Percentiles rank a stretch among this genome's conserved stretches.
These are phyloP conservation scores for Bagarius yarrelli DNA, from an alignment of 2,113 vertebrate species.

Conservation along the genomic window DNA sequence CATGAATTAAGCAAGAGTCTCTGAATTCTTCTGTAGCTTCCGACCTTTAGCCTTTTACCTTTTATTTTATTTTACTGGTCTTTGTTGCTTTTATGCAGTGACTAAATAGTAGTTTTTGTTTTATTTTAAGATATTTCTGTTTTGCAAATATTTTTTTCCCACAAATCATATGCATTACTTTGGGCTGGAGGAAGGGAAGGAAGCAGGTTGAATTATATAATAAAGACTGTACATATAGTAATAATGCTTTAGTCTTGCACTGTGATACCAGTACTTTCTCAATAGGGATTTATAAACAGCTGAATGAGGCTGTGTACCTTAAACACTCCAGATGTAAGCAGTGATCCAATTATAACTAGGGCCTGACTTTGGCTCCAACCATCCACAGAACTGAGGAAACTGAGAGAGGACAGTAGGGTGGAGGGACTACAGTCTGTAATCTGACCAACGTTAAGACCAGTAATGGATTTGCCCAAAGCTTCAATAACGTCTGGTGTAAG, in stretches of 20 bases:
- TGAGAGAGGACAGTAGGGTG: slow-evolving; percentile 34
- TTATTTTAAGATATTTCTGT: no score
- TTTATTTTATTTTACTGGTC: no score
- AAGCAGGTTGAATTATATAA: not conserved
- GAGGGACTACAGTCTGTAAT: slow-evolving; percentile 22
- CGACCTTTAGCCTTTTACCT: no score
- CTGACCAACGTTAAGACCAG: slow-evolving; percentile 57
- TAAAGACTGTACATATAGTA: not conserved
- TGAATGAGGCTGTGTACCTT: slow-evolving; percentile 52
- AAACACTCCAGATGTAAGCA: slow-evolving; percentile 53
- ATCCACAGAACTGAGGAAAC: slow-evolving; percentile 42
- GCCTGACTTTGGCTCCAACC: slow-evolving; percentile 68
- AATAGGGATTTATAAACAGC: not conserved
- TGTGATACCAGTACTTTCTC: not conserved
- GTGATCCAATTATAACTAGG: slow-evolving; percentile 50
- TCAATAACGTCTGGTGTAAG: slow-evolving; percentile 38
- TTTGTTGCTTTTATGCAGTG: no score
- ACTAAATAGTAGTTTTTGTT: no score
- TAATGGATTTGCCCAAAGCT: slow-evolving; percentile 58
- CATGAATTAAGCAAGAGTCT: no score
- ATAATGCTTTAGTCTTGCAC: not conserved
- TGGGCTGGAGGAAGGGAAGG: no score
- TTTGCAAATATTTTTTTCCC: no score
- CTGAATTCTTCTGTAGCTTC: no score
- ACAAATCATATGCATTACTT: no score